Conservation (phyloP, 2,113 vertebrate genomes). For the Dolichotis patagonum region DNA sequence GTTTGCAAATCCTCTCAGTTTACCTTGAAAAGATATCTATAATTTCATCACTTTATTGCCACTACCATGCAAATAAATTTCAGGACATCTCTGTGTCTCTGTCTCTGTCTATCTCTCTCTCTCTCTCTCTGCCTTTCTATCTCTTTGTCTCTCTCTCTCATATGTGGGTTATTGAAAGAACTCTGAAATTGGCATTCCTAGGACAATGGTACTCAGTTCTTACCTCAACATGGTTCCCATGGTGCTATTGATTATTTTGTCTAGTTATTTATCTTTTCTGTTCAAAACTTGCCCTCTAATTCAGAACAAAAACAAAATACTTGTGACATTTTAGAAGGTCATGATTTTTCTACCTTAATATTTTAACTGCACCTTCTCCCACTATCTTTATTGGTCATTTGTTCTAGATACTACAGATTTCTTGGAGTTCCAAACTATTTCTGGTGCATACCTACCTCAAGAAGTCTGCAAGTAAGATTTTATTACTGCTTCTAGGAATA, state of each 20-base stretch:
- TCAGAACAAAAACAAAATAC: not conserved
- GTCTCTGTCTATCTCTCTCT: not conserved
- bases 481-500: not conserved
- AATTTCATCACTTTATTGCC: not conserved
- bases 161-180: not conserved
- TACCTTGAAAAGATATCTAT: not conserved
- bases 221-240: not conserved
- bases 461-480: not conserved
- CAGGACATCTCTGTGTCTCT: not conserved
- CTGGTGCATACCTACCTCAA: not conserved
- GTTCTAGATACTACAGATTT: not conserved
- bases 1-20: not conserved
- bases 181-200: not conserved
- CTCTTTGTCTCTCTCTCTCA: not conserved
- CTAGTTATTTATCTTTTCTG: not conserved
- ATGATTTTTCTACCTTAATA: not conserved
- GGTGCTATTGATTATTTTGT: not conserved
- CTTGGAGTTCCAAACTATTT: not conserved
- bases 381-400: not conserved
- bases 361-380: not conserved
- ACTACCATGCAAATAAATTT: not conserved
- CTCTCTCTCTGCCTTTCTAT: not conserved
- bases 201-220: not conserved
- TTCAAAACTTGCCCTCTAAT: not conserved
- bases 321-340: not conserved